phyloP scores from a whole-genome alignment of 2,888 invertebrate genomes.

The Ophion costatus region DNA sequence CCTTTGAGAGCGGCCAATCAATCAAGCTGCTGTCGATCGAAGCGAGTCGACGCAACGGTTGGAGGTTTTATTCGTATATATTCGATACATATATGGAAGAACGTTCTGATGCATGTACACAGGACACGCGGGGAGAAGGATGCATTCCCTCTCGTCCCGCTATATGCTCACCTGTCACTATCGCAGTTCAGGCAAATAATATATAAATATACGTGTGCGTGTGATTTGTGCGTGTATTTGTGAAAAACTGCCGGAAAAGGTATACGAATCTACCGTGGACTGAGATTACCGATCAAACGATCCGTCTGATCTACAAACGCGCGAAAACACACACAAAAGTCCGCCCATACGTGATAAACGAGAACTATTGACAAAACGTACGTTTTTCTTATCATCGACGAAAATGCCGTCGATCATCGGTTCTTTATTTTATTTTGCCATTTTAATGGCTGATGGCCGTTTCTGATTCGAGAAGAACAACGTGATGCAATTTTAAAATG shows the following conservation, averaged over 20 bases:
- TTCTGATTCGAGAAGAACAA: not conserved
- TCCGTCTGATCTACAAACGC: slow-evolving; percentile 65
- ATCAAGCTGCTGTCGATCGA: slow-evolving; percentile 75
- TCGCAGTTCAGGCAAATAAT: slow-evolving; percentile 66
- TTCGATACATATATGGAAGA: slow-evolving; percentile 5
- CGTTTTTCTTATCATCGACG: slow-evolving; percentile 18
- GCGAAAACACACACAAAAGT: slow-evolving; percentile 2
- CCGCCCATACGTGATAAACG: slow-evolving; percentile 14
- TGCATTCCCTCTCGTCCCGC: slow-evolving; percentile 33
- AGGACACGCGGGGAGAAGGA: slow-evolving; percentile 14
- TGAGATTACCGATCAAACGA: slow-evolving; percentile 73
- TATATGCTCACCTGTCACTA: slow-evolving; percentile 74
- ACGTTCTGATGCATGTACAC: slow-evolving; percentile 22
- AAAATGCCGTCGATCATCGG: not conserved
- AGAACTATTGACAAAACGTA: slow-evolving; percentile 41
- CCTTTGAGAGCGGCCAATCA: slow-evolving; percentile 75
- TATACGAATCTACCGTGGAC: slow-evolving; percentile 59
- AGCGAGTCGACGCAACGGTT: slow-evolving; percentile 53
- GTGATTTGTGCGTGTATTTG: not conserved
- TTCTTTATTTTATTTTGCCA: slow-evolving; percentile 28
- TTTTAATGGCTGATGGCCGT: not conserved
- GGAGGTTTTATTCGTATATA: slow-evolving; percentile 40
- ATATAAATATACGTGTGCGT: not conserved
- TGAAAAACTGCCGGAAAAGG: slow-evolving; percentile 42
- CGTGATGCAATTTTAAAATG: not conserved